Evolutionary conservation across 2,888 invertebrate genomes (phyloP).

Genomic region (Flexamia atlantica): DNA sequence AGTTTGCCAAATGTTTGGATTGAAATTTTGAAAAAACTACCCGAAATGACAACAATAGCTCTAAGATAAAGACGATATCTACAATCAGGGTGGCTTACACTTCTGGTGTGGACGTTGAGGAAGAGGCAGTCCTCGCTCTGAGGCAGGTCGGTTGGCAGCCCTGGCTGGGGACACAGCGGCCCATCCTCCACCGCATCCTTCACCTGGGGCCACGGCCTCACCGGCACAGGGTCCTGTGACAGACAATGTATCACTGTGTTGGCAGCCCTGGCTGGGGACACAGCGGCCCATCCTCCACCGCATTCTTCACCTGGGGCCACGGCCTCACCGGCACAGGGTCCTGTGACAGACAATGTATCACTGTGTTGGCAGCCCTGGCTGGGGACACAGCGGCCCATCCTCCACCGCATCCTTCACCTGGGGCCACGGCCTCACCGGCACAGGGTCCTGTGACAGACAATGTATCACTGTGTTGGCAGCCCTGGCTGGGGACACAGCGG

Average conservation of each 20-base stretch:
- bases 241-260: too few species aligned
- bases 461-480: too few species aligned
- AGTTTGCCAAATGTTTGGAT: too few species aligned
- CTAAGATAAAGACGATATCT: too few species aligned
- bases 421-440: constrained; percentile 76
- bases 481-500: constrained; percentile 78
- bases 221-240: constrained; percentile 77
- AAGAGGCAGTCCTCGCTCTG: constrained; percentile 64
- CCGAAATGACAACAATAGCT: too few species aligned
- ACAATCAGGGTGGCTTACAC: constrained; percentile 22
- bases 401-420: constrained; percentile 77
- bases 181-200: constrained; percentile 80
- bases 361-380: constrained; percentile 70
- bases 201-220: constrained; percentile 75
- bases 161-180: constrained; percentile 78
- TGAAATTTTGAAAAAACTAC: too few species aligned
- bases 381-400: constrained; percentile 80
- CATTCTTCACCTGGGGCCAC: constrained; percentile 78
- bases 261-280: constrained; percentile 75
- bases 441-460: constrained; percentile 78
- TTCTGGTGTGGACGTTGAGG: constrained; percentile 63
- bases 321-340: constrained; percentile 76
- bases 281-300: constrained; percentile 78
- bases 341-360: too few species aligned
- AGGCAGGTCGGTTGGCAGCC: background rate